Evolutionary conservation across 1,140 invertebrate genomes (phyloP).

Genomic region (Euwallacea similis): DNA sequence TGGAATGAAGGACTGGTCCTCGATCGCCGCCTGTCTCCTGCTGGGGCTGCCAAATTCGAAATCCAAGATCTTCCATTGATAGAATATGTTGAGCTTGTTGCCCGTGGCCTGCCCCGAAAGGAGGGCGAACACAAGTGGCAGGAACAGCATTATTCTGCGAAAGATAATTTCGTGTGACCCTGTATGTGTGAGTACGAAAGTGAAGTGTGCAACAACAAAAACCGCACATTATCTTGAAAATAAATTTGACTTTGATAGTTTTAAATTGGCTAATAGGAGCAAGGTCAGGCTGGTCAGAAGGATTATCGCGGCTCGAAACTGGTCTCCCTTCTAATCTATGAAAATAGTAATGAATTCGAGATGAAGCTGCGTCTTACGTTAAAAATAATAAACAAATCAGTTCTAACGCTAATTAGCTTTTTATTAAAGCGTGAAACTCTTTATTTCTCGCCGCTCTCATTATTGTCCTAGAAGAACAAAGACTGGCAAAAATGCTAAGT

Average conservation of each 20-base stretch:
- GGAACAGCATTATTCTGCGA: neutral
- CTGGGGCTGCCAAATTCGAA: constrained; percentile 63
- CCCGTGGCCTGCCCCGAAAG: neutral
- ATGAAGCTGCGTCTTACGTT: neutral
- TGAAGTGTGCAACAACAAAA: neutral
- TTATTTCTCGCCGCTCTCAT: too few species aligned
- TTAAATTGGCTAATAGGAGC: constrained; percentile 29
- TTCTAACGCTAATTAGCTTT: too few species aligned
- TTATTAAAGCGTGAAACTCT: too few species aligned
- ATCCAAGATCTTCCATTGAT: constrained; percentile 73
- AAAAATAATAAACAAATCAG: too few species aligned
- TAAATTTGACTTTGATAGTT: constrained; percentile 33
- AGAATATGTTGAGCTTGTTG: constrained; percentile 56
- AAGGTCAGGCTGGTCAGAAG: constrained; percentile 16
- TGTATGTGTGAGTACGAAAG: too few species aligned
- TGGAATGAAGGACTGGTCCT: constrained; percentile 60
- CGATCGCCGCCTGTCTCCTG: constrained; percentile 59
- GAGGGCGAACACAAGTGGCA: neutral
- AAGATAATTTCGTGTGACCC: too few species aligned
- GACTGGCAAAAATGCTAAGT: too few species aligned
- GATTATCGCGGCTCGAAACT: constrained; percentile 6
- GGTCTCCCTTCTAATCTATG: constrained; percentile 11
- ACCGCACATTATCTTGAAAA: constrained; percentile 17
- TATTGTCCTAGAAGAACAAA: too few species aligned
- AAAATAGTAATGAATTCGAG: neutral